Evolutionary conservation across 1,140 invertebrate genomes (phyloP).

Genomic region (Pseudomyrmex flavicornis): DNA sequence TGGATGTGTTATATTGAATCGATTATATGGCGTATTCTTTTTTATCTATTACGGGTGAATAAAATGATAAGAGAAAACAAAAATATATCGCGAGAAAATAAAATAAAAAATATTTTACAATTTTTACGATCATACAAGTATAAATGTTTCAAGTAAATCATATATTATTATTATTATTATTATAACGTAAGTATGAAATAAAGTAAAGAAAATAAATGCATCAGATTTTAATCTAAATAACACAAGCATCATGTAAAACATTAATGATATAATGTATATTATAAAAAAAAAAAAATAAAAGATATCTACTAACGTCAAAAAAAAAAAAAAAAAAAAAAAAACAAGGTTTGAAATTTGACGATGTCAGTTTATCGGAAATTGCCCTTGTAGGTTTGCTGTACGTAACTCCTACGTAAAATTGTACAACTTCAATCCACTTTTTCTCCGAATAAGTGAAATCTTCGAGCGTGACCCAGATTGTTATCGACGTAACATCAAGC

Average conservation of each 20-base stretch:
- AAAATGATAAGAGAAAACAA: slow-evolving; percentile 3
- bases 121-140: neutral
- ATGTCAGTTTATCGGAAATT: slow-evolving; percentile 47
- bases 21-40: neutral
- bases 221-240: too few relatives aligned
- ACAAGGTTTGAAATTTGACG: slow-evolving; percentile 22
- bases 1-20: slow-evolving; percentile 28
- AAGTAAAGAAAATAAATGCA: neutral
- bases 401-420: slow-evolving; percentile 39
- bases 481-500: slow-evolving; percentile 57
- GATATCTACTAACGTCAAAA: too few relatives aligned
- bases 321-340: neutral
- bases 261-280: too few relatives aligned
- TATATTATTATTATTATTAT: too few relatives aligned
- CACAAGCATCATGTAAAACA: too few relatives aligned
- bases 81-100: neutral
- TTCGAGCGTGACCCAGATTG: slow-evolving; percentile 50
- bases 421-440: slow-evolving; percentile 57
- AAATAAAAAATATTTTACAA: neutral
- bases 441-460: slow-evolving; percentile 49
- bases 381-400: slow-evolving; percentile 25
- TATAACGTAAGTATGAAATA: neutral
- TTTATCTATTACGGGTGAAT: neutral
- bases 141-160: too few relatives aligned
- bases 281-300: too few relatives aligned